Conservation (phyloP, 2,888 invertebrate species). For the Zaprionus lineosus region DNA sequence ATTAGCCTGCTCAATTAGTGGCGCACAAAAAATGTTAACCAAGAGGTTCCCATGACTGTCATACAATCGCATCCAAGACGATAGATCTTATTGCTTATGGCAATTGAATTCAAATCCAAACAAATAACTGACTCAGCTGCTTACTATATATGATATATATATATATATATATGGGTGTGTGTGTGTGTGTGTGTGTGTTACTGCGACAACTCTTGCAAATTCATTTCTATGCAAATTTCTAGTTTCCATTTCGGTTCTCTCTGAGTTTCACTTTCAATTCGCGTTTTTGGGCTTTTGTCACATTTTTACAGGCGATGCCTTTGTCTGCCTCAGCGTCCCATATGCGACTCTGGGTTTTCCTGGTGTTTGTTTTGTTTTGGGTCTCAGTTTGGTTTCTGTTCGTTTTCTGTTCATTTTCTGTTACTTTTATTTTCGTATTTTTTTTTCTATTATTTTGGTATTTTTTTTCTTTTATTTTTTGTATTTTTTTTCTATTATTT, state of each 20-base stretch:
- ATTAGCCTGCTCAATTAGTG: background rate
- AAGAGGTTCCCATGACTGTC: background rate
- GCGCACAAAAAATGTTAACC: background rate
- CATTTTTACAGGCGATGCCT: constrained; percentile 55
- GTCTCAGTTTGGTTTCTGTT: constrained; percentile 44
- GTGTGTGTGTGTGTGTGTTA: constrained; percentile 4
- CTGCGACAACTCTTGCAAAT: constrained; percentile 67
- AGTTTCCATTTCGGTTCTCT: constrained; percentile 72
- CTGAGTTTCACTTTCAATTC: constrained; percentile 74
- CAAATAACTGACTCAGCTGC: background rate
- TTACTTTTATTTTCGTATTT: too few relatives aligned
- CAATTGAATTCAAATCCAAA: background rate
- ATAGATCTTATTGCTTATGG: constrained; percentile 1
- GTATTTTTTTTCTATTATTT: too few relatives aligned
- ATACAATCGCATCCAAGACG: background rate
- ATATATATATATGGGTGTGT: too few relatives aligned
- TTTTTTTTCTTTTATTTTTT: too few relatives aligned
- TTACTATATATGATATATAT: background rate
- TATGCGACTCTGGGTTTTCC: constrained; percentile 31
- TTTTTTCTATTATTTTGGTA: too few relatives aligned
- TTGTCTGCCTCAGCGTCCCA: constrained; percentile 33
- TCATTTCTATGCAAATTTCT: constrained; percentile 80
- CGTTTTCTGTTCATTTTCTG: constrained; percentile 71
- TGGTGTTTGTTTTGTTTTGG: constrained; percentile 16
- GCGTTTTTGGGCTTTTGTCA: constrained; percentile 70